Evolutionary conservation across 53 echinoderm and acorn worm genomes (phyloP).

Genomic region (Paracentrotus lividus): DNA sequence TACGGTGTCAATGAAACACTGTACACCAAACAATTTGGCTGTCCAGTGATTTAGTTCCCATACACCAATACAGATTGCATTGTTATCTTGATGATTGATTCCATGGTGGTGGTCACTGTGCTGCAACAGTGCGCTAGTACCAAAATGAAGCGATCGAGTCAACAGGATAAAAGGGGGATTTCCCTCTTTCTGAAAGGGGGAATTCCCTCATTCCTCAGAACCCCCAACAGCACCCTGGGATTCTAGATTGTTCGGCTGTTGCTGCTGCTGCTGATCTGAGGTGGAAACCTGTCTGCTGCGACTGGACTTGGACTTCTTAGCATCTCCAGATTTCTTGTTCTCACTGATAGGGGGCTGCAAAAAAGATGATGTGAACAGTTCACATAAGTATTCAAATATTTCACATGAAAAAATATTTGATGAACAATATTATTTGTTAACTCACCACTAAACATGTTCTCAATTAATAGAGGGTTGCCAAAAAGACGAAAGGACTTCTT

Average conservation of each 20-base stretch:
- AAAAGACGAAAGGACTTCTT: no score
- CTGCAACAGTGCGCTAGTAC: neutral
- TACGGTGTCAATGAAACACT: no score
- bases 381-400: neutral
- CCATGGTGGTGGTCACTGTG: neutral
- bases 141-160: constrained; percentile 7
- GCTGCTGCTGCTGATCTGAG: constrained; percentile 43
- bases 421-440: no score
- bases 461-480: no score
- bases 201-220: constrained; percentile 47
- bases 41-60: no score
- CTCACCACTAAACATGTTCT: no score
- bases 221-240: constrained; percentile 62
- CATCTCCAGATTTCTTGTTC: constrained; percentile 56
- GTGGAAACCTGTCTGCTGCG: constrained; percentile 56
- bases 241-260: constrained; percentile 41
- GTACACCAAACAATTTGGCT: no score
- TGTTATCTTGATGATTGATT: neutral
- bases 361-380: neutral
- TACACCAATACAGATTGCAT: neutral
- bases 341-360: constrained; percentile 66
- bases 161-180: no score
- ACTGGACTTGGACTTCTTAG: constrained; percentile 59
- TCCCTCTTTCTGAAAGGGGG: no score
- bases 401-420: neutral